Conservation (phyloP, 2,797 vertebrate genomes). For the Gallinago stenura region DNA sequence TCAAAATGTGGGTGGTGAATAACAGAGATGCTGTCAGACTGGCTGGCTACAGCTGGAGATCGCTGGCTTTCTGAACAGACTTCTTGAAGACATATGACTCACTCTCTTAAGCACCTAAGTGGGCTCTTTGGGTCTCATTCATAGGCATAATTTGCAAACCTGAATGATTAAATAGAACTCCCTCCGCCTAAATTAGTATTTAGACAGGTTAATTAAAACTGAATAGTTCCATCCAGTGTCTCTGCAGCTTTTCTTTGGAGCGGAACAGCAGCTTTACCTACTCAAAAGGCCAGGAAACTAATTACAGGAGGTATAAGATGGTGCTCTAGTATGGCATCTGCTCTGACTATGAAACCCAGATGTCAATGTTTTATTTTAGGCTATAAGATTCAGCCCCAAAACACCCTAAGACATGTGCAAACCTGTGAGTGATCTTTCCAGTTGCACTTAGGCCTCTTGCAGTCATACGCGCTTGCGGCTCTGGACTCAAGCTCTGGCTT, state of each 20-base stretch:
- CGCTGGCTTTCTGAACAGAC: background rate
- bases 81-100: slow-evolving; percentile 9
- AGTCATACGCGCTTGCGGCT: background rate
- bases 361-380: background rate
- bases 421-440: background rate
- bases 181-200: background rate
- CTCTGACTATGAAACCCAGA: background rate
- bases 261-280: background rate
- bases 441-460: background rate
- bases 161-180: background rate
- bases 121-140: slow-evolving; percentile 8
- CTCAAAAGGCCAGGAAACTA: background rate
- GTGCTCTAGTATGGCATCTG: background rate
- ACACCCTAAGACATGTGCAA: background rate
- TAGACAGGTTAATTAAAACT: slow-evolving; percentile 22
- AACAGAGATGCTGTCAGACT: background rate
- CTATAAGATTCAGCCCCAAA: background rate
- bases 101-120: background rate
- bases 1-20: background rate
- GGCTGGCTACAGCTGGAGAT: background rate
- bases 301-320: background rate
- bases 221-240: background rate
- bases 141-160: background rate
- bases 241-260: background rate
- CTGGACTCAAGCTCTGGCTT: background rate